Evolutionary conservation across 1,140 invertebrate species (phyloP).

Genomic region (Muscidifurax raptorellus): DNA sequence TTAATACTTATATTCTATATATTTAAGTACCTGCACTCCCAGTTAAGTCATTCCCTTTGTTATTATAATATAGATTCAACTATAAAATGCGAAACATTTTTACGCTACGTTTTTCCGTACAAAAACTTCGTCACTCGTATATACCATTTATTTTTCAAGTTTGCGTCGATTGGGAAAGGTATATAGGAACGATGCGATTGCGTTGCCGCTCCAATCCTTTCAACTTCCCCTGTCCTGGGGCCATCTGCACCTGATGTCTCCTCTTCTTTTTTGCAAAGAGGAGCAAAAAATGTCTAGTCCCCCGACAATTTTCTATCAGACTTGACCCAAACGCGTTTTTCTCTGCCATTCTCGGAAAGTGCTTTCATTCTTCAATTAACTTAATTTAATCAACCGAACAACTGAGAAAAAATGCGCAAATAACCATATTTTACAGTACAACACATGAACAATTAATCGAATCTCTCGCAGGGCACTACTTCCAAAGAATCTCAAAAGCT

Average conservation of each 20-base stretch:
- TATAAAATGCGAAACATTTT: neutral
- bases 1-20: too few species aligned
- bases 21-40: too few species aligned
- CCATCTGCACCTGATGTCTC: constrained; percentile 44
- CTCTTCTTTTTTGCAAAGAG: constrained; percentile 20
- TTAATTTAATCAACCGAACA: neutral
- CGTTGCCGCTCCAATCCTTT: constrained; percentile 32
- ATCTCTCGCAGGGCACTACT: too few species aligned
- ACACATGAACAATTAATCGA: too few species aligned
- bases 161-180: neutral
- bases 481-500: too few species aligned
- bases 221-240: constrained; percentile 9
- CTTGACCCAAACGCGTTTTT: constrained; percentile 27
- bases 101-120: neutral
- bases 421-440: too few species aligned
- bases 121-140: neutral
- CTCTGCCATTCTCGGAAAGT: neutral
- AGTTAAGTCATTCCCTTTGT: too few species aligned
- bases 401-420: too few species aligned
- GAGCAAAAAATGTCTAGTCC: constrained; percentile 37
- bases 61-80: too few species aligned
- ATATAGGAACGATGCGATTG: neutral
- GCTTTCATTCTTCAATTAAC: neutral
- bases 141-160: neutral
- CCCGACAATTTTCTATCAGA: constrained; percentile 33